Conservation (phyloP, 2,888 invertebrate species). For the Scaptomyza caliginosa region DNA sequence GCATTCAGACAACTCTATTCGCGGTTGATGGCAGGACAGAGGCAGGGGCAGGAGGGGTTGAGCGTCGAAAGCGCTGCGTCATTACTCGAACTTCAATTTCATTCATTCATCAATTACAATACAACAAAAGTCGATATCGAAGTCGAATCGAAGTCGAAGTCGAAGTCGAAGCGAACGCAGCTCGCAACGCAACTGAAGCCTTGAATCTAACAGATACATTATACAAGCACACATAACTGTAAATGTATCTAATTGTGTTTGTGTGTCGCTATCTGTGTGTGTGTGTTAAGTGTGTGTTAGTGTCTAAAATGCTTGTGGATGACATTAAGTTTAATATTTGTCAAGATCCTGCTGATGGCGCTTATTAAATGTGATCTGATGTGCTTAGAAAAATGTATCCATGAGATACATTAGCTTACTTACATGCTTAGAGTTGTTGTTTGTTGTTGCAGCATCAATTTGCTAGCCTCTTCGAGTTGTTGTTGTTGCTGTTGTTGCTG, state of each 20-base stretch:
- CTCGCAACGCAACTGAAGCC: conserved; percentile 57
- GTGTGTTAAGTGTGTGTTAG: not conserved
- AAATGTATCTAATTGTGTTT: conserved; percentile 10
- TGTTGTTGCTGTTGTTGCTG: conserved; percentile 39
- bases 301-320: conserved; percentile 39
- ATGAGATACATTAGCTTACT: conserved; percentile 40
- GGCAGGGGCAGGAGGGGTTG: too few relatives aligned
- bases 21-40: too few relatives aligned
- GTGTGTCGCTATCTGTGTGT: conserved; percentile 9
- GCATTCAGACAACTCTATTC: conserved; percentile 68
- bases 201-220: conserved; percentile 65
- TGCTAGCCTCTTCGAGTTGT: conserved; percentile 71
- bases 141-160: conserved; percentile 37
- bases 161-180: conserved; percentile 30
- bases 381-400: conserved; percentile 27
- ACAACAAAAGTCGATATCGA: conserved; percentile 51
- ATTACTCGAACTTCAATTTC: conserved; percentile 79
- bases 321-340: conserved; percentile 70
- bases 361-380: conserved; percentile 20
- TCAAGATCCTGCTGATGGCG: conserved; percentile 29
- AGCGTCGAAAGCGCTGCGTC: conserved; percentile 67
- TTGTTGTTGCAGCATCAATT: conserved; percentile 66
- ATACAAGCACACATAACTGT: conserved; percentile 18
- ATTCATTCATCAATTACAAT: conserved; percentile 80
- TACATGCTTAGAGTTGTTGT: conserved; percentile 57